phyloP scores from a whole-genome alignment of 1,140 invertebrate genomes.

The Ladona fulva region DNA sequence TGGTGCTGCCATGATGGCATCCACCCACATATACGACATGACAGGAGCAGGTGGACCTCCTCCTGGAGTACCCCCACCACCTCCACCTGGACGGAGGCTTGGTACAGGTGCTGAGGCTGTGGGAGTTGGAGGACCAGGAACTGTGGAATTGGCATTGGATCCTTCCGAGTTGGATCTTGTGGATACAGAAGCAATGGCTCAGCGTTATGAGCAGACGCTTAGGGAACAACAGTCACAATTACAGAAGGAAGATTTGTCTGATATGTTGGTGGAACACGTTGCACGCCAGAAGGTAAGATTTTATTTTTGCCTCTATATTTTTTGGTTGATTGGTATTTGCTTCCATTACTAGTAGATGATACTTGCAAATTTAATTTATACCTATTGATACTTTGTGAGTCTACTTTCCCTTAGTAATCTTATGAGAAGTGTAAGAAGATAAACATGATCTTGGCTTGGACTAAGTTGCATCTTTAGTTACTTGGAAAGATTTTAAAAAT shows the following conservation, averaged over 20 bases:
- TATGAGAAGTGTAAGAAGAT: too few species aligned
- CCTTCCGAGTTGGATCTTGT: slow-evolving; percentile 90
- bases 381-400: too few species aligned
- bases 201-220: slow-evolving; percentile 92
- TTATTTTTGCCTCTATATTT: too few species aligned
- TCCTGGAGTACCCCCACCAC: slow-evolving; percentile 30
- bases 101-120: slow-evolving; percentile 13
- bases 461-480: too few species aligned
- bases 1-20: slow-evolving; percentile 94
- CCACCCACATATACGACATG: slow-evolving; percentile 94
- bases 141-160: slow-evolving; percentile 90
- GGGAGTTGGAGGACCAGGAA: slow-evolving; percentile 50
- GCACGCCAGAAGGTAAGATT: slow-evolving; percentile 74
- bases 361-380: too few species aligned
- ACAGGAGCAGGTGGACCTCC: slow-evolving; percentile 49
- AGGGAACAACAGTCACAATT: slow-evolving; percentile 80
- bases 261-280: slow-evolving; percentile 97
- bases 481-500: too few species aligned
- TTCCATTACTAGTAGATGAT: too few species aligned
- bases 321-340: too few species aligned
- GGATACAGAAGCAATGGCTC: slow-evolving; percentile 92
- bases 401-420: too few species aligned
- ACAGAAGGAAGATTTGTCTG: slow-evolving; percentile 90
- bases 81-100: background rate
- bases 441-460: too few species aligned